Evolutionary conservation across 2,888 invertebrate genomes (phyloP).

Genomic region (Hemistola chrysoprasaria): DNA sequence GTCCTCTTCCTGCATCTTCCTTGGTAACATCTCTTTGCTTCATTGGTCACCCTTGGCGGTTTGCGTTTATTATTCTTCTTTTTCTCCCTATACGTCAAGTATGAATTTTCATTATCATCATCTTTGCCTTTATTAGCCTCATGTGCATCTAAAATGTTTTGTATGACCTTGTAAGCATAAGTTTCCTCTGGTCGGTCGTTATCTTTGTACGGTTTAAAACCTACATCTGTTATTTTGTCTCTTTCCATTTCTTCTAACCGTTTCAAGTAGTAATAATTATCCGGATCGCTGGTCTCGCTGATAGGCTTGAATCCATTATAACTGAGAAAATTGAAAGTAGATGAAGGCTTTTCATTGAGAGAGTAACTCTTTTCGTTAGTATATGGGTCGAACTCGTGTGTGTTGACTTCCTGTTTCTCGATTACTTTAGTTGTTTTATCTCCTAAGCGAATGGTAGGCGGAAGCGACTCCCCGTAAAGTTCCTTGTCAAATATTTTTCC

Average conservation of each 20-base stretch:
- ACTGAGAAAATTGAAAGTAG: slow-evolving; percentile 51
- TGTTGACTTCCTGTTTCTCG: too few relatives aligned
- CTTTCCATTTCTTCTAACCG: slow-evolving; percentile 52
- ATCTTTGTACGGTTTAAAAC: slow-evolving; percentile 42
- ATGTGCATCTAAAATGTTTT: slow-evolving; percentile 66
- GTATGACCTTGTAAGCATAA: slow-evolving; percentile 59
- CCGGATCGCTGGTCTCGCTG: slow-evolving; percentile 57
- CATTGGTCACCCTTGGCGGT: slow-evolving; percentile 33
- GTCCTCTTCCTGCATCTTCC: slow-evolving; percentile 58
- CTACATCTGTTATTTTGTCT: slow-evolving; percentile 37
- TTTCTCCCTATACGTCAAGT: slow-evolving; percentile 36
- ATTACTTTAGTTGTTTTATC: too few relatives aligned
- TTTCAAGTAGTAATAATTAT: slow-evolving; percentile 64
- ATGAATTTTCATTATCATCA: slow-evolving; percentile 35
- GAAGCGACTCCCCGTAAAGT: slow-evolving; percentile 56
- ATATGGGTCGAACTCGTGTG: slow-evolving; percentile 32
- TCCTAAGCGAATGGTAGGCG: slow-evolving; percentile 42
- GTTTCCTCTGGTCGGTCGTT: slow-evolving; percentile 46
- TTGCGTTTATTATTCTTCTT: slow-evolving; percentile 42
- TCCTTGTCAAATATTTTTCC: slow-evolving; percentile 71
- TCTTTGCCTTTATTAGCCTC: slow-evolving; percentile 53
- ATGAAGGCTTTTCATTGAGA: slow-evolving; percentile 41
- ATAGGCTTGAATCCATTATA: slow-evolving; percentile 59
- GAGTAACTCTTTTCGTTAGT: slow-evolving; percentile 56
- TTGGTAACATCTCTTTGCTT: slow-evolving; percentile 45